Percentiles rank a stretch among this genome's conserved stretches.
These are phyloP conservation scores for Tachina fera DNA, from an alignment of 2,888 invertebrate genomes.

Conservation along the genomic window DNA sequence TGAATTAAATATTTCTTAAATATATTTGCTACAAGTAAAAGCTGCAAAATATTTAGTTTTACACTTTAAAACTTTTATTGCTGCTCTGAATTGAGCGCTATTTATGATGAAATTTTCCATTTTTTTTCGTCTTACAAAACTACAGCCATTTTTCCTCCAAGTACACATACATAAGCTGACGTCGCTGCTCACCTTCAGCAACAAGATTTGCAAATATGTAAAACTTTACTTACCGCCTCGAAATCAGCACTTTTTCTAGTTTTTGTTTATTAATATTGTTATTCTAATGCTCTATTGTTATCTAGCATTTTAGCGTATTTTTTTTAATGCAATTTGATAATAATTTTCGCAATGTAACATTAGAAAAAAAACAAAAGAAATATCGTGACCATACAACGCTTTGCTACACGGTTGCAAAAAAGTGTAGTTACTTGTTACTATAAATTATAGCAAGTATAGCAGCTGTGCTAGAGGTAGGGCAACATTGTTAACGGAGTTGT, in stretches of 20 bases:
- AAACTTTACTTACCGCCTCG: conserved; percentile 30
- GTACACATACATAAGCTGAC: conserved; percentile 46
- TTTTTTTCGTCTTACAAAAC: conserved; percentile 1
- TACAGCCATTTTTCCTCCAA: conserved; percentile 53
- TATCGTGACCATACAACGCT: conserved; percentile 65
- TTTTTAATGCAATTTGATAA: conserved; percentile 54
- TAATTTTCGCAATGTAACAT: conserved; percentile 43
- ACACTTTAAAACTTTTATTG: conserved; percentile 9
- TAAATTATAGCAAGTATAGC: conserved; percentile 2
- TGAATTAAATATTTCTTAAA: not conserved
- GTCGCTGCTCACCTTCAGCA: conserved; percentile 56
- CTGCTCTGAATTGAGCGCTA: conserved; percentile 21
- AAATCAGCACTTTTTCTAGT: not conserved
- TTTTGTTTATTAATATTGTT: conserved; percentile 10
- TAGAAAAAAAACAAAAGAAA: conserved; percentile 67
- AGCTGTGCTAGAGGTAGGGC: not conserved
- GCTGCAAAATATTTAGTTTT: not conserved
- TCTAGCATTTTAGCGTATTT: conserved; percentile 39
- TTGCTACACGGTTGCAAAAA: conserved; percentile 54
- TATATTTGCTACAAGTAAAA: not conserved
- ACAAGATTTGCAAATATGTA: not conserved
- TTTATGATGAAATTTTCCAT: conserved; percentile 42
- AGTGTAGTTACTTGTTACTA: not conserved
- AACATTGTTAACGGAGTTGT: not conserved
- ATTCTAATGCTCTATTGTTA: conserved; percentile 18